Evolutionary conservation across 2,888 invertebrate genomes (phyloP).

Genomic region (Apoderus coryli): DNA sequence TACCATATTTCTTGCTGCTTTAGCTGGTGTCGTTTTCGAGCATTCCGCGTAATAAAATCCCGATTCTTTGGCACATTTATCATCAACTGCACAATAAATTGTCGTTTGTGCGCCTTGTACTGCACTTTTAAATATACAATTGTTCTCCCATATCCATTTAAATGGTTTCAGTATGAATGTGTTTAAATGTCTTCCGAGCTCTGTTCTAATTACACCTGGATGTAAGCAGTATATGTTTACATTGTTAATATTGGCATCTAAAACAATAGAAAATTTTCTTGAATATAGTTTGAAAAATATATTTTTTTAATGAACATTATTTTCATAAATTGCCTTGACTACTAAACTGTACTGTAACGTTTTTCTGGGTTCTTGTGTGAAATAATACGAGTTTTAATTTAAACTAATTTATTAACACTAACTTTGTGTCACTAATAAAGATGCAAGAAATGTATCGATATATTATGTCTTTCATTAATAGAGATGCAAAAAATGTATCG

Average conservation of each 20-base stretch:
- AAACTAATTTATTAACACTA: too few relatives aligned
- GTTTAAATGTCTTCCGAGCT: conserved; percentile 53
- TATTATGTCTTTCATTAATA: too few relatives aligned
- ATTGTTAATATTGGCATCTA: conserved; percentile 29
- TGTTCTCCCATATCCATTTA: conserved; percentile 25
- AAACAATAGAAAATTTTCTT: conserved; percentile 12
- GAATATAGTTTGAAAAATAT: neutral
- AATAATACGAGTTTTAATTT: too few relatives aligned
- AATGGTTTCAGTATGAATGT: conserved; percentile 33
- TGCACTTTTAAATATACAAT: conserved; percentile 25
- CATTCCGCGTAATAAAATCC: conserved; percentile 47
- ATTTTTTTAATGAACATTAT: too few relatives aligned
- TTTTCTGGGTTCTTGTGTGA: too few relatives aligned
- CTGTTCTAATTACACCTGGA: conserved; percentile 62
- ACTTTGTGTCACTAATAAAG: too few relatives aligned
- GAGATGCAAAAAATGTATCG: too few relatives aligned
- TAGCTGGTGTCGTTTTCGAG: conserved; percentile 33
- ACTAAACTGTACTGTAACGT: too few relatives aligned
- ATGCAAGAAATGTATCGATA: too few relatives aligned
- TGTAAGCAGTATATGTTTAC: conserved; percentile 57
- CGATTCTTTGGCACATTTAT: conserved; percentile 44
- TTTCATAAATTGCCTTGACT: too few relatives aligned
- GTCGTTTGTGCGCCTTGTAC: conserved; percentile 61
- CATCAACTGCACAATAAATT: conserved; percentile 55
- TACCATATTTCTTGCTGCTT: conserved; percentile 37